These are phyloP conservation scores for Pseudorhiza aurosa DNA, from an alignment of 30 jellyfish, hydroid and myxozoan species.

Conservation along the genomic window DNA sequence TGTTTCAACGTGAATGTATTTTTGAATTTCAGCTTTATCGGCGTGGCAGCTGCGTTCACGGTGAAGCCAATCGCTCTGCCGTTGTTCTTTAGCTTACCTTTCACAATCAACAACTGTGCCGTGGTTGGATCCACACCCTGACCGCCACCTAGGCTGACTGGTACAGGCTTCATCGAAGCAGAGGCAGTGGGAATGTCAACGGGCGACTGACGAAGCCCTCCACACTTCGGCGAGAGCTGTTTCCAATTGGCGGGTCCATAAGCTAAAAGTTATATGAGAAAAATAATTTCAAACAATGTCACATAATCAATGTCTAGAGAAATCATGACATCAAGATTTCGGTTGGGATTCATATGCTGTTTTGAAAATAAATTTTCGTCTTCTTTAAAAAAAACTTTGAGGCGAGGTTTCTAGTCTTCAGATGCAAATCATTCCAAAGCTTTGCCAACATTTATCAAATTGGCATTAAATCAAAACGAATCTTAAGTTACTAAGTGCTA, in stretches of 20 bases:
- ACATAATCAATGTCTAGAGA: no score
- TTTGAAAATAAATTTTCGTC: no score
- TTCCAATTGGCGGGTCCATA: constrained; percentile 95
- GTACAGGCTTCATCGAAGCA: constrained; percentile 14
- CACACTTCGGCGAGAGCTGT: constrained; percentile 71
- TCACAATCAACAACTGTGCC: constrained; percentile 19
- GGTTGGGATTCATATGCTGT: no score
- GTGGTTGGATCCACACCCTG: constrained; percentile 39
- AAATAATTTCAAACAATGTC: background rate
- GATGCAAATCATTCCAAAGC: no score
- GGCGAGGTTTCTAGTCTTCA: no score
- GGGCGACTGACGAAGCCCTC: constrained; percentile 86
- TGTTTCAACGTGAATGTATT: constrained; percentile 67
- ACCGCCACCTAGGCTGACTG: constrained; percentile 6
- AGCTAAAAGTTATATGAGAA: constrained; percentile 43
- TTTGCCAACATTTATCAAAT: no score
- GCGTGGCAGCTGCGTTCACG: constrained; percentile 50
- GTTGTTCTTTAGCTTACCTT: constrained; percentile 83
- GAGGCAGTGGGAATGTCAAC: constrained; percentile 57
- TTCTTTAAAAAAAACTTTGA: no score
- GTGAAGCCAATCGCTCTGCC: constrained; percentile 94
- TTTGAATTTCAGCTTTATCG: constrained; percentile 44
- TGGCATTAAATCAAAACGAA: no score
- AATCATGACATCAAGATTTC: no score
- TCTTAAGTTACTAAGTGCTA: no score